Percentiles rank a stretch among this genome's conserved stretches.
Conservation (phyloP, 2,888 invertebrate genomes). For the Drosophila anomalipes region DNA sequence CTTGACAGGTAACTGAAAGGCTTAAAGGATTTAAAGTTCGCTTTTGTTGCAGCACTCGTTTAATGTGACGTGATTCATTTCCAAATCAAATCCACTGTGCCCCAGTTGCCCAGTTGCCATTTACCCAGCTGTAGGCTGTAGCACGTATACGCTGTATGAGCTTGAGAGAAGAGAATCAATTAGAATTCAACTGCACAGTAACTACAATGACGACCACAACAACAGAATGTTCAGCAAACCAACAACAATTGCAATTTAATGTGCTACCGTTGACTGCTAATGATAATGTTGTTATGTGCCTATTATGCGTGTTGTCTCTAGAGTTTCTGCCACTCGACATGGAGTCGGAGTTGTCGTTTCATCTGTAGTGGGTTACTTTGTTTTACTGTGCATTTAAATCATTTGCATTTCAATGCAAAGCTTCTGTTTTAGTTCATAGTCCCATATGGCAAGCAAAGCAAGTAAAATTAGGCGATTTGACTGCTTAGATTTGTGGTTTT, state of each 20-base stretch:
- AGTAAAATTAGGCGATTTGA: neutral
- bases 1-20: conserved; percentile 58
- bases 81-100: conserved; percentile 31
- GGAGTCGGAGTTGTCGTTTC: conserved; percentile 1
- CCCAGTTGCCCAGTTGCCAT: conserved; percentile 1
- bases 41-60: conserved; percentile 49
- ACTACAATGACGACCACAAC: conserved; percentile 7
- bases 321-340: conserved; percentile 10
- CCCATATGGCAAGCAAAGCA: conserved; percentile 18
- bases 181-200: conserved; percentile 56
- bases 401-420: conserved; percentile 65
- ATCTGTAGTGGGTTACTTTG: conserved; percentile 6
- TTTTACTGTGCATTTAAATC: conserved; percentile 36
- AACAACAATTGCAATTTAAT: conserved; percentile 67
- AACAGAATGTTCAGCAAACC: conserved; percentile 15
- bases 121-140: neutral
- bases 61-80: conserved; percentile 26
- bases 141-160: conserved; percentile 49
- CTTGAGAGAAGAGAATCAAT: conserved; percentile 60
- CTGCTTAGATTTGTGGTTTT: neutral
- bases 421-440: neutral
- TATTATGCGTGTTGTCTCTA: conserved; percentile 58
- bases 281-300: conserved; percentile 75
- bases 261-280: conserved; percentile 56
- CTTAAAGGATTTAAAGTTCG: conserved; percentile 69